Evolutionary conservation across 2,113 vertebrate species (phyloP), one percentile per base, ranked within the genome.

Genomic region (Halichoerus grypus): DNA sequence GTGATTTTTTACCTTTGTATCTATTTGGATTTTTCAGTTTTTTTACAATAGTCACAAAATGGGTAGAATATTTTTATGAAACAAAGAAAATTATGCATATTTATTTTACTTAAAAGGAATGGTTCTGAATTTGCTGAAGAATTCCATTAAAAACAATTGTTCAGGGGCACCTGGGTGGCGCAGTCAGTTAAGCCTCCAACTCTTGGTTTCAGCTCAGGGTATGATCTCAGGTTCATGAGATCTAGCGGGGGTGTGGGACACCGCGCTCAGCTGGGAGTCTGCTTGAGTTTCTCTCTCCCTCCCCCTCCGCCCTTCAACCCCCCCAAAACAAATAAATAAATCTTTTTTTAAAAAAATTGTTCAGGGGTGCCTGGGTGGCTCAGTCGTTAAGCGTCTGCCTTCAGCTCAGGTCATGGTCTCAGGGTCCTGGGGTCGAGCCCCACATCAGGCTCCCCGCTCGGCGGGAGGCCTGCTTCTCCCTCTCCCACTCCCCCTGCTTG

Each of bases 61-160:
- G 51, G 21, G 36, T 79, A 28, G 26, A 81, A 53, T 71, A 51
- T 76, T 90, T 72, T 94, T 82, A 94, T 51, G 31, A 79, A 71
- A 65, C 9, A 88, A 39, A 55, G 31, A 49, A 69, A 86, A 84
- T 76, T 65, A 71, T 11, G 21, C 16, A 67, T 53, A 57, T 91
- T 72, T 93, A 71, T 96, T 93, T 91, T 88, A 95, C 82, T 86
- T 88, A 91, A 95, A 85, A 72, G 87, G 49, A 93, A 79, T 96
- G 24, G 39, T 53, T 95, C 63, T 92, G 51, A 88, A 96, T 77
- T 81, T 92, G 12, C 31, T 82, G 24, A 83, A 81, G n/a, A 88
- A 82, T 80, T 69, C 71, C 53, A 74, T 93, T 77, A 77, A 65
- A 94, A 96, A 86, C 80, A 80, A 65, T 74, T 77, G 22, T 85